Evolutionary conservation across 2,113 vertebrate species (phyloP), one percentile per base, ranked within the genome.

Genomic region (Pteruthius melanotis): DNA sequence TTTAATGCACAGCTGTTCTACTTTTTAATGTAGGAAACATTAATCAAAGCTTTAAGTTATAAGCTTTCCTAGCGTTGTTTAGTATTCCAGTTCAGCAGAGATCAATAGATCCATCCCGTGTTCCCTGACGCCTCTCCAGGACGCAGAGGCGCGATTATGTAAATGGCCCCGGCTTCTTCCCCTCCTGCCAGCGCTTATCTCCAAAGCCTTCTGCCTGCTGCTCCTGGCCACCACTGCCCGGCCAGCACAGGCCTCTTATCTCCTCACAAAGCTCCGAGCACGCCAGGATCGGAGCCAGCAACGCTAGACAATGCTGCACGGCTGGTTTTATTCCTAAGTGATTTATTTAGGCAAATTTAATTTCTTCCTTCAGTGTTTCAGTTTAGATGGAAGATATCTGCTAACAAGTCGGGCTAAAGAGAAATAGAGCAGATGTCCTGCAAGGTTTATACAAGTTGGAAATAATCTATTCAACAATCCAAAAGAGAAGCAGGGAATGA

Each of bases 111-210:
- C 97, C 98, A 98, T 97, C 88, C 97, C 91, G 92, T 96, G 97
- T 98, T 98, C 97, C 98, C 98, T 96, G 97, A 97, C 95, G 97
- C 98, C 98, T 98, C 97, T 95, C 98, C 97, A 97, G 98, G 98
- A 98, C 97, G 96, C 94, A 92, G 97, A 97, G 97, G 97, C 96
- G 93, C 90, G 97, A 98, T 99, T 98, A 98, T 99, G 98, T 97
- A 98, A 98, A 99, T 98, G 91, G 64, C 66, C 33, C 65, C 33
- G 87, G 95, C 89, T 96, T 95, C 95, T 96, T 98, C 94, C 94
- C 83, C 97, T 97, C 84, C 95, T 95, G 97, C 98, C 98, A 98
- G 98, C 94, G 97, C 98, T 98, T 98, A 98, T 99, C 98, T 98
- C 97, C 98, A 97, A 96, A 98, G 98, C 98, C 97, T 98, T 97